Evolutionary conservation across 2,113 vertebrate species (phyloP).

Genomic region (Stictonetta naevosa): DNA sequence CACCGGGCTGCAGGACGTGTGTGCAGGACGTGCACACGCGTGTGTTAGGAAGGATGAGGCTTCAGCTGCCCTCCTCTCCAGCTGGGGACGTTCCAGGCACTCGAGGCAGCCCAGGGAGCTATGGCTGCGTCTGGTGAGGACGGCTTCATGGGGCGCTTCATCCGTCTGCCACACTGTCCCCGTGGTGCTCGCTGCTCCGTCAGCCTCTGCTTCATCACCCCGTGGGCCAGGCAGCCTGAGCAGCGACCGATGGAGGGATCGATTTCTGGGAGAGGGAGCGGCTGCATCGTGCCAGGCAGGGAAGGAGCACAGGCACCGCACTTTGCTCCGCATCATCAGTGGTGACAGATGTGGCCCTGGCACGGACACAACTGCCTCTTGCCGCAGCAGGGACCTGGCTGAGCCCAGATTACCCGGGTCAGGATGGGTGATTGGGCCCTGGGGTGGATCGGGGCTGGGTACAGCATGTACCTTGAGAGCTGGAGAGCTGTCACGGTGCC

Average conservation of each 20-base stretch:
- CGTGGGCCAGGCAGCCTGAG: not conserved
- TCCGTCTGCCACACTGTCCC: not conserved
- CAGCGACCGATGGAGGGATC: not conserved
- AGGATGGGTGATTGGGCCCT: not conserved
- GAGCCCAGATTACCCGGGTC: fast-evolving
- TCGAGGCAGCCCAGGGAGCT: not conserved
- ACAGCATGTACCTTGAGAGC: not conserved
- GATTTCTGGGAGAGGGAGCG: fast-evolving
- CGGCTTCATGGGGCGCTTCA: not conserved
- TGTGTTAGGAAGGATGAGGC: too few species aligned
- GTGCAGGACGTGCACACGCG: too few species aligned
- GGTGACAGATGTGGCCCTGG: not conserved
- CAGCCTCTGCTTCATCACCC: not conserved
- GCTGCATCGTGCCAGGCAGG: not conserved
- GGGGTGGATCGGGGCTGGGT: not conserved
- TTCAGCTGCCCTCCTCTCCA: not conserved
- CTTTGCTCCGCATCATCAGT: not conserved
- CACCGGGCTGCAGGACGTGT: not conserved
- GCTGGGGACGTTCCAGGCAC: not conserved
- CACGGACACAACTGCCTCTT: not conserved
- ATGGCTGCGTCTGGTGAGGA: not conserved
- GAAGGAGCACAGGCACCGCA: not conserved
- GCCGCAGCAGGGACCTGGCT: not conserved
- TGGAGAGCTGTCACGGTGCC: not conserved
- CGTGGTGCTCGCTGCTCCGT: not conserved